Evolutionary conservation across 2,113 vertebrate genomes (phyloP), one percentile per base, ranked within the genome.

Genomic region (Nothoprocta pentlandii): DNA sequence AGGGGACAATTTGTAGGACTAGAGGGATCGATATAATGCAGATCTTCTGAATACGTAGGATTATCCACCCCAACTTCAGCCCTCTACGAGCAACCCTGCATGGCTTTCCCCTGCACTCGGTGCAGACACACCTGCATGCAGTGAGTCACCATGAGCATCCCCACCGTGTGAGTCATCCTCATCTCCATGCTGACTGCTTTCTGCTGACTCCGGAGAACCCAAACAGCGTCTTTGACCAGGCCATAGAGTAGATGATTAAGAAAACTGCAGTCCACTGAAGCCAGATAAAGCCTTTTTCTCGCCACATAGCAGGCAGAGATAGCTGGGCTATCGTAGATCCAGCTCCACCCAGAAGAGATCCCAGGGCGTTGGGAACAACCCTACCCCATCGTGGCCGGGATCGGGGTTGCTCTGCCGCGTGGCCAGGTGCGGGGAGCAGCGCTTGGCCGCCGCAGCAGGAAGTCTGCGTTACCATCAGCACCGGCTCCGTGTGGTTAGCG

Each of bases 261-360:
- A 49, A 49, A 22, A 17, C 34, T 51, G 61, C 87, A 36, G 51
- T 15, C 12, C 22, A 36, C 41, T 39, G 16, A 66, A 13, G 3
- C 8, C 42, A 28, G 3, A 12, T 1, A 47, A 61, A 71, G 17
- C 22, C 54, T 56, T 32, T 16, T 32, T 16, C 54, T 56, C 16
- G 28, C 28, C 39, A 16, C 7, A 21, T 36, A 63, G 16, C 3
- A 3, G 3, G 7, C 30, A 67, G 0, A 20, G 2, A 2, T 25
- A 51, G 7, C 8, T 23, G 9, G 11, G 23, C 46, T 63, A n/a
- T 25, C 26, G 4, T 78, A 28, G 64, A 77, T 19, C 14, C n/a
- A 44, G 7, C 5, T 12, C 28, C 46, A 67, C 21, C 25, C 21
- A 19, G 59, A 30, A 41, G 34, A 23, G 20, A 63, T 12, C n/a